These are phyloP conservation scores for Agrypnus murinus DNA, from an alignment of 2,888 invertebrate species.

Conservation along the genomic window DNA sequence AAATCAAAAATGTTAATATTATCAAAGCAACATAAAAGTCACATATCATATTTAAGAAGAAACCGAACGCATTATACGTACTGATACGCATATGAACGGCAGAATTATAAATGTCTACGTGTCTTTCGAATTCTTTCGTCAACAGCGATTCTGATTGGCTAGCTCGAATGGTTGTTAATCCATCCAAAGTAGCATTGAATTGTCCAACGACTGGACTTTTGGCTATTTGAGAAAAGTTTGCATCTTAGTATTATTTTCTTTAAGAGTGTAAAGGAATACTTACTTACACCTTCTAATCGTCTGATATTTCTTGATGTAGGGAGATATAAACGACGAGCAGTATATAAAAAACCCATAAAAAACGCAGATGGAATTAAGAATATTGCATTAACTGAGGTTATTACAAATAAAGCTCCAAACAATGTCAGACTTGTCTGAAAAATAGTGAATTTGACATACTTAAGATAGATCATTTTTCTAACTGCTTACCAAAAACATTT, in stretches of 20 bases:
- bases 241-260: too few relatives aligned
- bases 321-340: constrained; percentile 74
- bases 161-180: constrained; percentile 65
- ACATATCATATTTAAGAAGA: constrained; percentile 62
- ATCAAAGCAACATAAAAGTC: constrained; percentile 57
- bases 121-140: constrained; percentile 64
- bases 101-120: constrained; percentile 66
- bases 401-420: not conserved
- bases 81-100: constrained; percentile 64
- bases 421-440: constrained; percentile 71
- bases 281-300: constrained; percentile 77
- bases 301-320: constrained; percentile 82
- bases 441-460: constrained; percentile 26
- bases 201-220: constrained; percentile 67
- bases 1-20: constrained; percentile 44
- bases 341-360: not conserved
- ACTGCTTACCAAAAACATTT: constrained; percentile 67
- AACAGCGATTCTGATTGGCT: constrained; percentile 63
- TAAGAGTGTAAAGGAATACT: too few relatives aligned
- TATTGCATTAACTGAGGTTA: not conserved
- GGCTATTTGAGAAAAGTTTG: too few relatives aligned
- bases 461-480: not conserved
- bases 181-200: constrained; percentile 66
- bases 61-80: constrained; percentile 63
- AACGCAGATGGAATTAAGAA: not conserved